Evolutionary conservation across 2,888 invertebrate species (phyloP).

Genomic region (Vandiemenella viatica): DNA sequence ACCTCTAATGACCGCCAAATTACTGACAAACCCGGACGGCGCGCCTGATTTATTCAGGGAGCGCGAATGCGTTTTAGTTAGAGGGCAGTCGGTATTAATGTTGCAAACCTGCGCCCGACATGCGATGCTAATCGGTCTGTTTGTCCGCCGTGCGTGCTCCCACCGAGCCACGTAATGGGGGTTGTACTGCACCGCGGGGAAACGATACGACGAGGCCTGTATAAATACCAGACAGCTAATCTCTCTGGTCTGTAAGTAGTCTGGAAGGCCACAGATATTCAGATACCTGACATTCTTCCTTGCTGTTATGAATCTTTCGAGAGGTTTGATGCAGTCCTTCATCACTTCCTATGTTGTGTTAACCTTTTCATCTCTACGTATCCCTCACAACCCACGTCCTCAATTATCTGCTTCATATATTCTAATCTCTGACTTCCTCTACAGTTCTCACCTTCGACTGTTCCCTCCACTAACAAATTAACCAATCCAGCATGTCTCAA

Average conservation of each 20-base stretch:
- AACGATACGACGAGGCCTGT: too few relatives aligned
- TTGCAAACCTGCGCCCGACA: background rate
- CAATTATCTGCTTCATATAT: too few relatives aligned
- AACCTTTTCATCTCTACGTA: too few relatives aligned
- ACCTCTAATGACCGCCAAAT: background rate
- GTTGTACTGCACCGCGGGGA: too few relatives aligned
- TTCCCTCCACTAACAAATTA: background rate
- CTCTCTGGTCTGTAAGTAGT: too few relatives aligned
- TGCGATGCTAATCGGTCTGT: too few relatives aligned
- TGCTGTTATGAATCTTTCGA: background rate
- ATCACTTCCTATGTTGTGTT: too few relatives aligned
- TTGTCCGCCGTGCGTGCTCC: too few relatives aligned
- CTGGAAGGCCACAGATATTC: too few relatives aligned
- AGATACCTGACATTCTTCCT: background rate
- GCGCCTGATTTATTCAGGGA: background rate
- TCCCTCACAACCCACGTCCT: too few relatives aligned
- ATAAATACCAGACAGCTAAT: too few relatives aligned
- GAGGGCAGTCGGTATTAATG: background rate
- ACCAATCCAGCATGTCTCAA: background rate
- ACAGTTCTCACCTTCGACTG: background rate
- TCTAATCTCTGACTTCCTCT: background rate
- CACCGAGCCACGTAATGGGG: too few relatives aligned
- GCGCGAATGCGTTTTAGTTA: background rate
- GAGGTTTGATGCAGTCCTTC: background rate
- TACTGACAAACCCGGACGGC: background rate